Conservation (phyloP, 2,113 vertebrate genomes). For the Anthoscopus minutus region DNA sequence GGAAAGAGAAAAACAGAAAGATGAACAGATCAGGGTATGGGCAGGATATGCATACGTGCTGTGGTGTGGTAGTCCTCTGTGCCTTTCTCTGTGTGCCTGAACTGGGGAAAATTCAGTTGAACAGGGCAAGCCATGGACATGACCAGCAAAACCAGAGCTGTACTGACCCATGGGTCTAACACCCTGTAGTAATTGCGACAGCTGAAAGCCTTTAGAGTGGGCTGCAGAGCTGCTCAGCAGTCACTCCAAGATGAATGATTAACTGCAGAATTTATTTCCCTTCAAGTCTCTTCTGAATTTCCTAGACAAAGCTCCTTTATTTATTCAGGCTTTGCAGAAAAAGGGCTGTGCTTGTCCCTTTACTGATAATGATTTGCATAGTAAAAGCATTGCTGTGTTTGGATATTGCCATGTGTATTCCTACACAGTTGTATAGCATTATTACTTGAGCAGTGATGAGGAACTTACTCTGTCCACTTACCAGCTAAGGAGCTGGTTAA, state of each 20-base stretch:
- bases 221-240: background rate
- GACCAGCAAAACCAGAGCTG: background rate
- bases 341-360: background rate
- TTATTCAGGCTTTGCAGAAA: background rate
- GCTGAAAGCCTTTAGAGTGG: background rate
- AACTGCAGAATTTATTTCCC: slow-evolving; percentile 1
- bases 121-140: background rate
- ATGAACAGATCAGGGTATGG: accelerated
- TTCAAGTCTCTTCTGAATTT: slow-evolving; percentile 11
- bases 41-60: background rate
- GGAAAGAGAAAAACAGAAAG: background rate
- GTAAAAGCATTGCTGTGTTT: background rate
- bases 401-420: background rate
- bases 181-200: background rate
- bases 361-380: background rate
- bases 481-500: background rate
- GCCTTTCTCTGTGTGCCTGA: background rate
- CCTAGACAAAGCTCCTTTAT: background rate
- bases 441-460: background rate
- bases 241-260: background rate
- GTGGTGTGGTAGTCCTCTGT: background rate
- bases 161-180: background rate
- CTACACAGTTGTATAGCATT: background rate
- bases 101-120: background rate
- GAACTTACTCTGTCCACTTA: background rate